phyloP scores from a whole-genome alignment of 2,113 vertebrate species.

The Otolemur garnettii region DNA sequence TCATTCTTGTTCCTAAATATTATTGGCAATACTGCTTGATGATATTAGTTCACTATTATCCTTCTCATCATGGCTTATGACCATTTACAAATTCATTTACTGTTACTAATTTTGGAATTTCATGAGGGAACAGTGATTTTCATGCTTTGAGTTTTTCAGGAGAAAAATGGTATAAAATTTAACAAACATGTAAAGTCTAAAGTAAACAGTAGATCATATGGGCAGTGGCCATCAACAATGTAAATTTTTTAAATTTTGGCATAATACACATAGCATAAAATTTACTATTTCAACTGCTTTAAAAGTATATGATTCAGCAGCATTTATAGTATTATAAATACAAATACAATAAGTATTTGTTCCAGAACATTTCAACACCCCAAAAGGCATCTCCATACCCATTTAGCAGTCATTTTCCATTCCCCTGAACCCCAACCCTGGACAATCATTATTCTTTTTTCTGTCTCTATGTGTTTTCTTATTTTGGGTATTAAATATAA shows the following conservation, averaged over 20 bases:
- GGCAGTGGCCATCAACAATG: not conserved
- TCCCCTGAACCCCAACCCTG: rapidly evolving
- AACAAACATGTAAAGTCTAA: not conserved
- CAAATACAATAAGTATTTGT: too few relatives aligned
- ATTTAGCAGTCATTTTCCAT: not conserved
- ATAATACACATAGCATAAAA: not conserved
- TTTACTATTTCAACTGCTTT: not conserved
- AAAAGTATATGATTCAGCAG: not conserved
- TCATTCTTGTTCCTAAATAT: not conserved
- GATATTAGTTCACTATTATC: not conserved
- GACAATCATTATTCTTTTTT: not conserved
- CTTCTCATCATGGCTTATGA: not conserved
- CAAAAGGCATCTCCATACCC: not conserved
- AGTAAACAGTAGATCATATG: not conserved
- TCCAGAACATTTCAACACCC: not conserved
- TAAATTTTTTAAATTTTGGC: not conserved
- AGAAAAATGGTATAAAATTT: not conserved
- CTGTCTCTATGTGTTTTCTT: not conserved
- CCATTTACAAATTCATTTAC: not conserved
- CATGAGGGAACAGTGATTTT: not conserved
- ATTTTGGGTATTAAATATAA: not conserved
- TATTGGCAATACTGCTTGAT: not conserved
- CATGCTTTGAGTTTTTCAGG: not conserved
- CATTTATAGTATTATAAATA: not conserved
- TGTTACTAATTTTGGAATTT: not conserved